Base-by-base conservation (phyloP, 2,113 vertebrate species). In the Ellobius talpinus region DNA sequence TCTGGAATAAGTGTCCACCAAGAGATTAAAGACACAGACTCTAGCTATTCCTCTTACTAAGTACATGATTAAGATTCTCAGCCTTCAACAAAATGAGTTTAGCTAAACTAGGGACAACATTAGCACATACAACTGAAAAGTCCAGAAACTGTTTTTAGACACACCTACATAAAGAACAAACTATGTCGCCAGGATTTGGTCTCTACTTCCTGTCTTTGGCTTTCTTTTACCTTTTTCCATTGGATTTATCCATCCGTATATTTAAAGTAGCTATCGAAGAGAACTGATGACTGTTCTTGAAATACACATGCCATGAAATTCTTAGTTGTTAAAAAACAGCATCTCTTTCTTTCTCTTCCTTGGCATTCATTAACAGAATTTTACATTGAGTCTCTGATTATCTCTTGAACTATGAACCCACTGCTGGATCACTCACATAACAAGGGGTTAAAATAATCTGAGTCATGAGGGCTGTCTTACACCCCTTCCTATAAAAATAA, bases 361-460 rank as follows among this genome's bases (percentile, higher is more conserved):
- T 74, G 74, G 29, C 13, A 52, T 36, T 26, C 68, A 47, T 1
- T 77, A 91, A 72, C 50, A 89, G 84, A 95, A 65, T 16, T 86
- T 85, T 93, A 45, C 24, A 50, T 68, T 94, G 88, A 76, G 47
- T 86, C 23, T 97, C 79, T 76, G 19, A 63, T 65, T 33, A n/a
- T 47, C 58, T 78, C 39, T 70, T 55, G 36, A 26, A 26, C 76
- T 68, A 88, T 47, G 5, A 2, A 2, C 39, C 26, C 4, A 84
- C 5, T 1, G 4, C 23, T 52, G 29, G 66, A 77, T 17, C 1
- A 91, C 39, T 87, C 58, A 72, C 58, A 7, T 39, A 55, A 24
- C 29, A 58, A 93, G 94, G 23, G 21, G 10, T 79, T 85, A 70
- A 93, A 73, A 87, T 10, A 65, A 87, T 42, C 47, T 61, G n/a